These are phyloP conservation scores for Pipa parva DNA, from an alignment of 2,113 vertebrate genomes.

Conservation along the genomic window DNA sequence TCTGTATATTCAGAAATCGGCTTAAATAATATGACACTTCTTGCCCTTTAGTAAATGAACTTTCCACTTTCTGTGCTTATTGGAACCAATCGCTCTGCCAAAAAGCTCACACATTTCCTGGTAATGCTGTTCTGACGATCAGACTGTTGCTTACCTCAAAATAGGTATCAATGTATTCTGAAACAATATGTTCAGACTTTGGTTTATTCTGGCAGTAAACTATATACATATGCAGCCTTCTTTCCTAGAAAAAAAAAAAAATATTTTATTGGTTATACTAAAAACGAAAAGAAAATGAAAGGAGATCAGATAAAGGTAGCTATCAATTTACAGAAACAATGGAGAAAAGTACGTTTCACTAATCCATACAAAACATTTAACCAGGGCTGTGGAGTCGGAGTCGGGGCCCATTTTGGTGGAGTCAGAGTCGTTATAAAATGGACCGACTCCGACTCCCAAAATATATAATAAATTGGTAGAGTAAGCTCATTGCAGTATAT, in stretches of 20 bases:
- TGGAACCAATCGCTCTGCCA: too few relatives aligned
- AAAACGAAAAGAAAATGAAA: neutral
- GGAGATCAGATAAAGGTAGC: neutral
- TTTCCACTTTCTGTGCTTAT: too few relatives aligned
- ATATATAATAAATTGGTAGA: too few relatives aligned
- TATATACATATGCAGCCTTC: conserved; percentile 95
- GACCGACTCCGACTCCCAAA: too few relatives aligned
- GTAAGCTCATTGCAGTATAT: too few relatives aligned
- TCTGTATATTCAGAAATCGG: too few relatives aligned
- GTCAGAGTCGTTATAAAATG: too few relatives aligned
- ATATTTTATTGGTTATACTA: neutral
- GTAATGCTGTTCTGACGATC: neutral
- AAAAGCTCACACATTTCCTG: too few relatives aligned
- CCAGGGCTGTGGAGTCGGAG: too few relatives aligned
- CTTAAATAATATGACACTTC: too few relatives aligned
- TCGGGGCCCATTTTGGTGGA: too few relatives aligned
- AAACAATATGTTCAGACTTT: conserved; percentile 96
- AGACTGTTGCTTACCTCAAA: conserved; percentile 78
- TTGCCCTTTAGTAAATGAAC: too few relatives aligned
- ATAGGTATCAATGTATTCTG: conserved; percentile 95
- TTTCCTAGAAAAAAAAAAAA: conserved; percentile 69
- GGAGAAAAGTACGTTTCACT: neutral
- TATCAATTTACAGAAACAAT: neutral
- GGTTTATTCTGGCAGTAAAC: conserved; percentile 98
- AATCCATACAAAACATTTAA: neutral